Base-by-base conservation (phyloP, 2,797 vertebrate species). In the Xiphorhynchus erythropygius region DNA sequence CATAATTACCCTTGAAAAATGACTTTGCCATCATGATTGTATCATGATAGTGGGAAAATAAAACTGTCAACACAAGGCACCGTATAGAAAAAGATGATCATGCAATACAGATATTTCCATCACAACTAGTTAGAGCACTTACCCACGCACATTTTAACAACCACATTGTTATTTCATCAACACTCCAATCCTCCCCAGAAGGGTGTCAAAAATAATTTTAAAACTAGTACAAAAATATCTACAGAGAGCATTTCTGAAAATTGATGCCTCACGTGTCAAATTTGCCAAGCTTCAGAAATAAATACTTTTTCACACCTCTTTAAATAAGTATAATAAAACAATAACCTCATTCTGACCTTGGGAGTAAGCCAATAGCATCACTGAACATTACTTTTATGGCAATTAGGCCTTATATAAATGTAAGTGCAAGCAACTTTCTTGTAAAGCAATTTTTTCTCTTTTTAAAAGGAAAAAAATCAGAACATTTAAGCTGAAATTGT, bases 1-100 rank as follows among this genome's bases (percentile, higher is more conserved):
- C 52, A n/a, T 55, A 80, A 89, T 89, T 92, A 90, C 52, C 86
- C 41, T 64, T 90, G 56, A 82, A 90, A 90, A 18, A 41, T 27
- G 24, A 71, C 68, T 76, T 73, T 33, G 37, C 33, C 10, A 28
- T 69, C 18, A 1, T 12, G 14, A 59, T 25, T 69, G 18, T 65
- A 35, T 67, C 65, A 57, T 55, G 57, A 71, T 2, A 65, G 49
- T 33, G 16, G 49, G 30, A 71, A 93, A 87, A 79, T 21, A 68
- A 67, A 44, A 33, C 44, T 60, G 44, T 9, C 79, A 92, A 42
- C 18, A 27, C n/a, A 79, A 71, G 24, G 23, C 7, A 30, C 27
- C 42, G 25, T 41, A 24, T 10, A 89, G 44, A 42, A 88, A 74
- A 74, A 68, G 7, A 15, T 18, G 15, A 32, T 13, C 37, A 42